Evolutionary conservation across 53 echinoderm and acorn worm genomes (phyloP).

Genomic region (Stichopus horrens): DNA sequence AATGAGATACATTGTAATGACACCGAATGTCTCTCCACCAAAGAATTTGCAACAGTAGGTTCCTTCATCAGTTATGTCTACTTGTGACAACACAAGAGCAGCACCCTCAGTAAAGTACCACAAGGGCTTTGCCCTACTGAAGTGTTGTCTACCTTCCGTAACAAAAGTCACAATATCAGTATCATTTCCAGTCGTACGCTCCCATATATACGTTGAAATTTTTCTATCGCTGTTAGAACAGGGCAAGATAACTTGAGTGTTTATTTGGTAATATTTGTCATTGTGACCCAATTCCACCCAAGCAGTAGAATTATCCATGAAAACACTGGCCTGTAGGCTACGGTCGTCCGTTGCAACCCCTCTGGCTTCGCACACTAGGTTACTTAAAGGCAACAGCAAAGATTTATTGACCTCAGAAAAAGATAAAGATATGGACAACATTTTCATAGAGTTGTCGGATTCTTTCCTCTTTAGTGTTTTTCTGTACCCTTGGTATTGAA

Average conservation of each 20-base stretch:
- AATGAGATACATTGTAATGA: too few species aligned
- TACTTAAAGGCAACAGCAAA: neutral
- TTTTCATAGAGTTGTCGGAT: neutral
- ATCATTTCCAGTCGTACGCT: neutral
- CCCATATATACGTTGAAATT: neutral
- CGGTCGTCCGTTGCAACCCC: neutral
- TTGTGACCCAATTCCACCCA: neutral
- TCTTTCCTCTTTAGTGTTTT: neutral
- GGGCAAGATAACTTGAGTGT: neutral
- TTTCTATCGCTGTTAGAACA: neutral
- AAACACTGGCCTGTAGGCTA: neutral
- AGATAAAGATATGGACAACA: neutral
- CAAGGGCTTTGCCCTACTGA: neutral
- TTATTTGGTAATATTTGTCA: neutral
- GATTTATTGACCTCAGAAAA: neutral
- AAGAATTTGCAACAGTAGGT: slow-evolving; percentile 2
- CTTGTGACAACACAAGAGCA: neutral
- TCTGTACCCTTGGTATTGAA: slow-evolving; percentile 5
- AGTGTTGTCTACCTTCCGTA: neutral
- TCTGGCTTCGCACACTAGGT: slow-evolving; percentile 12
- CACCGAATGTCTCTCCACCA: neutral
- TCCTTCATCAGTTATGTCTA: neutral
- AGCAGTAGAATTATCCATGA: neutral
- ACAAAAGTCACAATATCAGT: neutral
- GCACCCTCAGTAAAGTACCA: neutral